A percentile compares a stretch with the other conserved stretches of the same genome.
Evolutionary conservation across 2,113 vertebrate genomes (phyloP).

Genomic region (Erinaceus europaeus): DNA sequence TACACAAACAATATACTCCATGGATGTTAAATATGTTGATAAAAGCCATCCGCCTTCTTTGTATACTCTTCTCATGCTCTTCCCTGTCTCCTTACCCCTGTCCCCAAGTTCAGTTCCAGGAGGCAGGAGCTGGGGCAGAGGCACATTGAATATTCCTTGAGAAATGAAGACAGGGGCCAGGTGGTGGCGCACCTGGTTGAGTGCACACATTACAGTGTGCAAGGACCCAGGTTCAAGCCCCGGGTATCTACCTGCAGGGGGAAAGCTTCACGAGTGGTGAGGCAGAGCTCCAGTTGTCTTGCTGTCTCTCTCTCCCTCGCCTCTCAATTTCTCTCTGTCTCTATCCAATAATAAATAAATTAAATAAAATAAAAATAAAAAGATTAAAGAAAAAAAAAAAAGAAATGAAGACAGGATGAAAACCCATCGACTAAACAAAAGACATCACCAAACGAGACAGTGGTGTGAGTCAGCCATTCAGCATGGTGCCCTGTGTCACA

Average conservation of each 20-base stretch:
- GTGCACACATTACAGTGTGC: too few relatives aligned
- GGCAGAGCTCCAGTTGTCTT: too few relatives aligned
- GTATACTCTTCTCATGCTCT: neutral
- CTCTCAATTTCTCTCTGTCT: too few relatives aligned
- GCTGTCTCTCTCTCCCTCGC: too few relatives aligned
- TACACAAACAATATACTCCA: too few relatives aligned
- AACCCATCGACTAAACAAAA: constrained; percentile 22
- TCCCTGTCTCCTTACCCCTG: neutral
- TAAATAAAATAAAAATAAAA: too few relatives aligned
- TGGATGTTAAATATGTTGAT: constrained; percentile 31
- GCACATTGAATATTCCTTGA: constrained; percentile 18
- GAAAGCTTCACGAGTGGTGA: too few relatives aligned
- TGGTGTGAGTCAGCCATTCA: neutral
- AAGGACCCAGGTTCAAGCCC: too few relatives aligned
- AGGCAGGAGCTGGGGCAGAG: neutral
- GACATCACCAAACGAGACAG: neutral
- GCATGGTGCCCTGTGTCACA: constrained; percentile 22
- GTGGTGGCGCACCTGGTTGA: too few relatives aligned
- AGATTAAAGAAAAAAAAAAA: neutral
- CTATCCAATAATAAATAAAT: too few relatives aligned
- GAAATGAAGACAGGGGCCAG: too few relatives aligned
- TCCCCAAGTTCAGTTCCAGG: constrained; percentile 14
- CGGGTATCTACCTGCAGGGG: too few relatives aligned
- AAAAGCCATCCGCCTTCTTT: constrained; percentile 30
- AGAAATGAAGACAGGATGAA: neutral